Conservation (phyloP, 1,140 invertebrate genomes). For the Anastatus disparis region DNA sequence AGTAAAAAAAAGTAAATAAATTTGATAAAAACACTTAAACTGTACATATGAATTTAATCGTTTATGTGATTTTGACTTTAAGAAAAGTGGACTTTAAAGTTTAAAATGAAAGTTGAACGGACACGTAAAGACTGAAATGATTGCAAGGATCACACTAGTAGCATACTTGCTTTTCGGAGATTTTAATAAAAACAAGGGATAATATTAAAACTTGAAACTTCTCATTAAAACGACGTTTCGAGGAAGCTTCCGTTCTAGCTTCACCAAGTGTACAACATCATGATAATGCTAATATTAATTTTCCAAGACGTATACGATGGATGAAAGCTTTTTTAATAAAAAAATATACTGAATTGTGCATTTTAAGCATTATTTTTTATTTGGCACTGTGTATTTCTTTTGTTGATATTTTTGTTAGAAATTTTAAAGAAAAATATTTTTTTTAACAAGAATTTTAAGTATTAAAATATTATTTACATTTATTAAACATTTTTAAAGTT, state of each 20-base stretch:
- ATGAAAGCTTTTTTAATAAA: background rate
- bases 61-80: background rate
- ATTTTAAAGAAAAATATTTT: background rate
- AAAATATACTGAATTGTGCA: background rate
- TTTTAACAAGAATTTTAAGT: background rate
- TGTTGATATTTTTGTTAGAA: background rate
- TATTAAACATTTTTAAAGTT: background rate
- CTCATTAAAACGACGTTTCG: constrained; percentile 10
- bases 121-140: too few relatives aligned
- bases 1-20: background rate
- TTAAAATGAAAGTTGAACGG: background rate
- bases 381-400: background rate
- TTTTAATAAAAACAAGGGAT: constrained; percentile 16
- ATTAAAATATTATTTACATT: background rate
- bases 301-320: background rate
- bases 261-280: background rate
- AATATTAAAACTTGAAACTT: constrained; percentile 14
- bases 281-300: constrained; percentile 4
- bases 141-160: background rate
- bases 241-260: too few relatives aligned
- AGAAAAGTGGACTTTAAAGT: background rate
- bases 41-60: background rate
- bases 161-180: background rate
- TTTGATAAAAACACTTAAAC: background rate
- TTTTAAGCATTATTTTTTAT: background rate